Evolutionary conservation across 2,113 vertebrate species (phyloP), one percentile per base, ranked within the genome.

Genomic region (Mustelus asterias): DNA sequence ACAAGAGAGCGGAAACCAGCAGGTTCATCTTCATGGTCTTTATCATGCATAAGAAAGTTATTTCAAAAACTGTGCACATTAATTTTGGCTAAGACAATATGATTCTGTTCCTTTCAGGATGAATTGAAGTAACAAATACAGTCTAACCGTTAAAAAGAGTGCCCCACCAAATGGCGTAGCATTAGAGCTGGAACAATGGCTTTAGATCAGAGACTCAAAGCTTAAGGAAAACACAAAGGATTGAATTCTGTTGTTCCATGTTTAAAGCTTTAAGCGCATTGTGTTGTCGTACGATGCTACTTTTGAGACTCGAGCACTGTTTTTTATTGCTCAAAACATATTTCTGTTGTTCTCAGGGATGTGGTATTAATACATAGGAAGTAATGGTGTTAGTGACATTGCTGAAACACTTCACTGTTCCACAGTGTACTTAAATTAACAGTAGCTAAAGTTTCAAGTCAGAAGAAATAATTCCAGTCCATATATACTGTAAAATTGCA

Each of bases 1-100:
- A 98, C 98, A 98, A 97, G 98, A 98, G 98, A 98, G 97, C 97
- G 97, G 97, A 98, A 97, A 98, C 97, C 98, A 98, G 98, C 98
- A 98, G 98, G 98, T 97, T 98, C 97, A 96, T 98, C 98, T 98
- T 98, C 98, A 98, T 97, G 97, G 97, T 98, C 96, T 97, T 98
- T 98, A 98, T 98, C 98, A 98, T 98, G 98, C 98, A 98, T 98
- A 98, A 98, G 98, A 98, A 83, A 98, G 97, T 98, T 98, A 98
- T 98, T 98, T 98, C 97, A 97, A 97, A 97, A 97, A 97, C 96
- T 97, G 88, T 97, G 97, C 96, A 97, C 97, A 97, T 98, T 97
- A 97, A 98, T 98, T 98, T 98, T 97, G 96, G 97, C 97, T 96
- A 98, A 95, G 44, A 29, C 44, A 96, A 98, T 97, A 98, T 98